Evolutionary conservation across 2,797 vertebrate species (phyloP).

Genomic region (Melopsittacus undulatus): DNA sequence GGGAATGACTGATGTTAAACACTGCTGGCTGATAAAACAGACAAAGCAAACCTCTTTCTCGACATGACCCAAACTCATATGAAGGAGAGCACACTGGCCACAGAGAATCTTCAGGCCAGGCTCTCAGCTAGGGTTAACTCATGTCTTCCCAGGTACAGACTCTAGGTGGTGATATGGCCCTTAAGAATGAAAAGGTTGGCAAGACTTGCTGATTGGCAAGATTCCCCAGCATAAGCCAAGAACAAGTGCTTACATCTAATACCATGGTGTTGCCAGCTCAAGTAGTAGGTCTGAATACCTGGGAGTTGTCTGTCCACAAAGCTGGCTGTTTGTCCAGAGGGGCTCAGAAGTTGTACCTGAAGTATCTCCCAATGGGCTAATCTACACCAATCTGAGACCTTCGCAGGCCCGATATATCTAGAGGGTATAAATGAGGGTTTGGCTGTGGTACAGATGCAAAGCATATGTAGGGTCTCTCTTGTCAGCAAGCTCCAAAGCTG

Average conservation of each 20-base stretch:
- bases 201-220: neutral
- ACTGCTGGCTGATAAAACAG: neutral
- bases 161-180: neutral
- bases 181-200: neutral
- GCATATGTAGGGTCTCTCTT: neutral
- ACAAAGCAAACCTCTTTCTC: neutral
- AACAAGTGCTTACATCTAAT: neutral
- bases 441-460: neutral
- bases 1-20: neutral
- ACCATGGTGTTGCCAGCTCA: neutral
- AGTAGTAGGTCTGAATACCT: neutral
- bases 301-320: neutral
- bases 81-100: neutral
- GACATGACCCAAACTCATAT: neutral
- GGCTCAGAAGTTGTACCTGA: neutral
- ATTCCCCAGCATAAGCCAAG: neutral
- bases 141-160: neutral
- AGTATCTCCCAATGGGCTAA: neutral
- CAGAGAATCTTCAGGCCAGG: neutral
- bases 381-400: neutral
- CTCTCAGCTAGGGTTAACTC: neutral
- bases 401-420: neutral
- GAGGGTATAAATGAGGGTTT: neutral
- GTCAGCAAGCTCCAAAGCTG: neutral
- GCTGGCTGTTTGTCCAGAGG: neutral